Conservation (phyloP, 2,888 invertebrate genomes). For the Neoascia interrupta region DNA sequence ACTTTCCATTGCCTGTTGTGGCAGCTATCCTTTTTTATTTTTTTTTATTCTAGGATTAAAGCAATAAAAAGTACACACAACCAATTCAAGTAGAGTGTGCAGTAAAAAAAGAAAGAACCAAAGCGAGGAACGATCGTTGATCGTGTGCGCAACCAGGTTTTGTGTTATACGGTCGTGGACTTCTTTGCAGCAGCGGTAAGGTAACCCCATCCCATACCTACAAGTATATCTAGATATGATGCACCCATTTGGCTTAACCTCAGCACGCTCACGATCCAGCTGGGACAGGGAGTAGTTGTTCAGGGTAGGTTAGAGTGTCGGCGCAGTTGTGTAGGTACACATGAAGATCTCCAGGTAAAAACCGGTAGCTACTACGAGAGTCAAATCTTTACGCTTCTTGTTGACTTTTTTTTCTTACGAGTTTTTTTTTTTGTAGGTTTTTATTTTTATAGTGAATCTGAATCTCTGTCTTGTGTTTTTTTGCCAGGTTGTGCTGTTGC, state of each 20-base stretch:
- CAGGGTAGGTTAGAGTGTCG: conserved; percentile 48
- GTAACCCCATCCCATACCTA: conserved; percentile 69
- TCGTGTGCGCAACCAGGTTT: conserved; percentile 58
- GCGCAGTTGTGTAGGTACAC: conserved; percentile 44
- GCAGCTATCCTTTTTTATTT: conserved; percentile 10
- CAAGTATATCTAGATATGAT: conserved; percentile 68
- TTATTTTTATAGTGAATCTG: conserved; percentile 27
- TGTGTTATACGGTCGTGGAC: conserved; percentile 53
- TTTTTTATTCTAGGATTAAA: conserved; percentile 61
- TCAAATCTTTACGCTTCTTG: conserved; percentile 67
- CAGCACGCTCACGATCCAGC: conserved; percentile 61
- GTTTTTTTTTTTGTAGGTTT: conserved; percentile 12
- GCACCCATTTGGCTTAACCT: conserved; percentile 68
- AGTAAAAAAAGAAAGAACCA: conserved; percentile 12
- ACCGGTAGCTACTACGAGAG: conserved; percentile 68
- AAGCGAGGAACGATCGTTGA: conserved; percentile 34
- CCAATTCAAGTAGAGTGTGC: conserved; percentile 24
- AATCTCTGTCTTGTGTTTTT: conserved; percentile 45
- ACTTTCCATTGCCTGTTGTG: conserved; percentile 66
- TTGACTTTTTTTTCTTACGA: conserved; percentile 49
- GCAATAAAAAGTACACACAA: conserved; percentile 64
- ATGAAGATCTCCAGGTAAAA: conserved; percentile 61
- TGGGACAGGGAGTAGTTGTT: conserved; percentile 32
- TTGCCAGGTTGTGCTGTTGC: conserved; percentile 29
- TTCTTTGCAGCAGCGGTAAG: conserved; percentile 22